Evolutionary conservation across 2,888 invertebrate genomes (phyloP).

Genomic region (Zelleria hepariella): DNA sequence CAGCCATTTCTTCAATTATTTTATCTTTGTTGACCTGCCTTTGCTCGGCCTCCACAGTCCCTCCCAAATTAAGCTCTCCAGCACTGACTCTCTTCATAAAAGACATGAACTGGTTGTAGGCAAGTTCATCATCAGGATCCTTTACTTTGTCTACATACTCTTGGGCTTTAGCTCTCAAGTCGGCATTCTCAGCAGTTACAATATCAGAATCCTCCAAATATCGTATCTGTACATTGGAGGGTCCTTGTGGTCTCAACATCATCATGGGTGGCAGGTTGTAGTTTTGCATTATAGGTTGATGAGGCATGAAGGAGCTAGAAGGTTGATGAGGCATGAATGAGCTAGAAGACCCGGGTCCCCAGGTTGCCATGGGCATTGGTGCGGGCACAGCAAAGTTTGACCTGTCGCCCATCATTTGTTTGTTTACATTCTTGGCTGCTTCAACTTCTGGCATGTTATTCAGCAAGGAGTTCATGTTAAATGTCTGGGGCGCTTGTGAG

Average conservation of each 20-base stretch:
- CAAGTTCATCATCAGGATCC: constrained; percentile 77
- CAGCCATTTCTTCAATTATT: constrained; percentile 64
- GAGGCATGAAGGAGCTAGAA: constrained; percentile 35
- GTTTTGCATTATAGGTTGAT: constrained; percentile 30
- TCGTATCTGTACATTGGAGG: constrained; percentile 48
- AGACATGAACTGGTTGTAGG: constrained; percentile 86
- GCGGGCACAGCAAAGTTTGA: constrained; percentile 20
- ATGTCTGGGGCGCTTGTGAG: constrained; percentile 76
- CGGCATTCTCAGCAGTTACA: constrained; percentile 30
- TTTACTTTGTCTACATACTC: constrained; percentile 70
- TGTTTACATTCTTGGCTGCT: constrained; percentile 44
- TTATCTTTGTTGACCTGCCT: constrained; percentile 49
- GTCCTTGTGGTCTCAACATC: constrained; percentile 24
- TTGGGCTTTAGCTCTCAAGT: constrained; percentile 68
- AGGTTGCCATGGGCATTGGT: constrained; percentile 28
- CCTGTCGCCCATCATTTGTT: constrained; percentile 11
- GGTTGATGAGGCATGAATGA: constrained; percentile 39
- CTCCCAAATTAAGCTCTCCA: constrained; percentile 73
- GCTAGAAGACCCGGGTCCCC: constrained; percentile 41
- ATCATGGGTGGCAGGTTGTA: constrained; percentile 33
- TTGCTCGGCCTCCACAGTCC: constrained; percentile 48
- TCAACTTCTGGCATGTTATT: constrained; percentile 87
- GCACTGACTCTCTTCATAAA: constrained; percentile 85
- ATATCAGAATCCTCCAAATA: constrained; percentile 51
- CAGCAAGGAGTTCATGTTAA: constrained; percentile 89